Conservation (phyloP, 2,113 vertebrate species). For the Indri indri region DNA sequence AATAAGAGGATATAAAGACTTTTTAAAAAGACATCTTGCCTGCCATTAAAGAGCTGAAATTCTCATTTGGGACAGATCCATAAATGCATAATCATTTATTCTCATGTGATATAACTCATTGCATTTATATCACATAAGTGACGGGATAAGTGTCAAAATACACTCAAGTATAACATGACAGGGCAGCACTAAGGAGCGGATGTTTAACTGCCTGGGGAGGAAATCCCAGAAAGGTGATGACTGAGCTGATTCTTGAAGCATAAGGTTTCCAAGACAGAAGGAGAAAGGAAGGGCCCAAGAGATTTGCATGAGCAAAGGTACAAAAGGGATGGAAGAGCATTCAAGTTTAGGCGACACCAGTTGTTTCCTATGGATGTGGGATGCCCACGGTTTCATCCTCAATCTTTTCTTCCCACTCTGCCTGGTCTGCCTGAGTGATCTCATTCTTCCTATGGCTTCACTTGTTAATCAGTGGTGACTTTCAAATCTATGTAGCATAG, state of each 20-base stretch:
- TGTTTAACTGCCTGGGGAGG: background rate
- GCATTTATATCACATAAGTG: background rate
- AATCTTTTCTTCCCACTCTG: background rate
- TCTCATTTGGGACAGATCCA: background rate
- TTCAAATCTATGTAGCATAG: background rate
- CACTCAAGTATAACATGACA: background rate
- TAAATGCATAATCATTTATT: background rate
- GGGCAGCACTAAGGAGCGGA: background rate
- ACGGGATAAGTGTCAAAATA: background rate
- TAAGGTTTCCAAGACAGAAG: background rate
- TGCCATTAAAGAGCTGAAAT: background rate
- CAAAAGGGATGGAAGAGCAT: background rate
- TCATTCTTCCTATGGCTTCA: background rate
- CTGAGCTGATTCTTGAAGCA: background rate
- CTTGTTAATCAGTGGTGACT: background rate
- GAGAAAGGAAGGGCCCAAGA: background rate
- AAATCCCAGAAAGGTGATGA: background rate
- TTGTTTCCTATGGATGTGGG: background rate
- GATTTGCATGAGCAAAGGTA: background rate
- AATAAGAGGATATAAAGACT: background rate
- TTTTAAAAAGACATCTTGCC: background rate
- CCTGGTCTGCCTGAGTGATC: background rate
- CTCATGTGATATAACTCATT: background rate
- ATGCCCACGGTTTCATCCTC: background rate
- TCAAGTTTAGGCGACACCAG: background rate